Evolutionary conservation across 1,140 invertebrate species (phyloP).

Genomic region (Zaprionus ornatus): DNA sequence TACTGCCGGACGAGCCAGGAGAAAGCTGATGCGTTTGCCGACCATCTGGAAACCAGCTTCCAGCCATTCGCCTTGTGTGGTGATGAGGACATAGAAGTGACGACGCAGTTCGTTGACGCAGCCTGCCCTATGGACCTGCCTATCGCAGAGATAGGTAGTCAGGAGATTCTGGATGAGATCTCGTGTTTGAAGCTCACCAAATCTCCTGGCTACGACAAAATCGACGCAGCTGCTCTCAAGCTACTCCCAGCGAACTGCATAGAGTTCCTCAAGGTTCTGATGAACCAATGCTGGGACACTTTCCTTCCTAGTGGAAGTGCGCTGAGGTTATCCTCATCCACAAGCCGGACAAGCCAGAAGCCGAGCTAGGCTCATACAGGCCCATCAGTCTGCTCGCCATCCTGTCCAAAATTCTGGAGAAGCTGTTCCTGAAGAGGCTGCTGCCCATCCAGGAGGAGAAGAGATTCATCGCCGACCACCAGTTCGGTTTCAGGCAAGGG

Average conservation of each 20-base stretch:
- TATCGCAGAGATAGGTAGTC: not conserved
- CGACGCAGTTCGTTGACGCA: not conserved
- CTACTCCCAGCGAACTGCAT: not conserved
- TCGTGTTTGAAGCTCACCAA: not conserved
- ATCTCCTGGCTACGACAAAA: conserved; percentile 19
- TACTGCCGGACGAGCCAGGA: conserved; percentile 3
- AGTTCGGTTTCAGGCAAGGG: conserved; percentile 4
- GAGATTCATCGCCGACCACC: not conserved
- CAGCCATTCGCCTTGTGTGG: not conserved
- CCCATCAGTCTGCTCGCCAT: conserved; percentile 15
- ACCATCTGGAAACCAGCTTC: conserved; percentile 3
- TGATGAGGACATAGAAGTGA: not conserved
- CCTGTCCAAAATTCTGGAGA: conserved; percentile 18
- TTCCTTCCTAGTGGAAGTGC: conserved; percentile 22
- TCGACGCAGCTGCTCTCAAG: conserved; percentile 7
- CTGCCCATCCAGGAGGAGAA: not conserved
- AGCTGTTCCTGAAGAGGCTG: not conserved
- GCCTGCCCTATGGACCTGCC: conserved; percentile 24
- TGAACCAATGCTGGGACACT: conserved; percentile 2
- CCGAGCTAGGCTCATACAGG: not conserved
- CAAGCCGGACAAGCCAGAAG: conserved; percentile 9
- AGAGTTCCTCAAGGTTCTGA: not conserved
- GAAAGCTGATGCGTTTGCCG: conserved; percentile 2
- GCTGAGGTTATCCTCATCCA: conserved; percentile 7
- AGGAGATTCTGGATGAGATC: conserved; percentile 4